phyloP scores from a whole-genome alignment of 53 echinoderm and acorn worm species.

The Echinarachnius parma region DNA sequence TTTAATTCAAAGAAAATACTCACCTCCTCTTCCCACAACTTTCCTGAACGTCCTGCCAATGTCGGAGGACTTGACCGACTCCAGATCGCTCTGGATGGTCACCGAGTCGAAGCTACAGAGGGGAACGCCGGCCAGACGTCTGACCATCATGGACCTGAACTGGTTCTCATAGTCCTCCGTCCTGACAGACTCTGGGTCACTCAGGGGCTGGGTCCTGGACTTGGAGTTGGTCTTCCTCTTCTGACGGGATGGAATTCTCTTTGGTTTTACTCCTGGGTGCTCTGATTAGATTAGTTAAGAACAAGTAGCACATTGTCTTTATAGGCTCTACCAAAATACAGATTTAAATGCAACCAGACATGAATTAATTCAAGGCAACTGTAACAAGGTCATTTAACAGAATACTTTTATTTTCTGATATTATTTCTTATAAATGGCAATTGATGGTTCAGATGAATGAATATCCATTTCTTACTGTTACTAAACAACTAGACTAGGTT shows the following conservation, averaged over 20 bases:
- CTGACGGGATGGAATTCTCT: constrained; percentile 18
- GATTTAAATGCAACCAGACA: no score
- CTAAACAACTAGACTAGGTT: no score
- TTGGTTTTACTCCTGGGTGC: constrained; percentile 15
- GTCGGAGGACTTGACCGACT: constrained; percentile 78
- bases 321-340: no score
- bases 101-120: constrained; percentile 78
- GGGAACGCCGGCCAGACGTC: constrained; percentile 89
- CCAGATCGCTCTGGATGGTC: constrained; percentile 84
- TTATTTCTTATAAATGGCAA: no score
- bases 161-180: constrained; percentile 92
- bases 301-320: no score
- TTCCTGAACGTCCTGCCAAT: constrained; percentile 65
- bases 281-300: background rate
- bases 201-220: constrained; percentile 22
- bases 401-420: no score
- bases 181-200: constrained; percentile 85
- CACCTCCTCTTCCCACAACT: no score
- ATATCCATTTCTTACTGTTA: no score
- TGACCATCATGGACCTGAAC: constrained; percentile 84
- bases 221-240: constrained; percentile 2
- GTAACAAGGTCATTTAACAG: no score
- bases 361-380: no score
- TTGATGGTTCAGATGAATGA: no score
- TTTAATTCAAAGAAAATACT: no score